Evolutionary conservation across 2,113 vertebrate species (phyloP).

Genomic region (Acrocephalus arundinaceus): DNA sequence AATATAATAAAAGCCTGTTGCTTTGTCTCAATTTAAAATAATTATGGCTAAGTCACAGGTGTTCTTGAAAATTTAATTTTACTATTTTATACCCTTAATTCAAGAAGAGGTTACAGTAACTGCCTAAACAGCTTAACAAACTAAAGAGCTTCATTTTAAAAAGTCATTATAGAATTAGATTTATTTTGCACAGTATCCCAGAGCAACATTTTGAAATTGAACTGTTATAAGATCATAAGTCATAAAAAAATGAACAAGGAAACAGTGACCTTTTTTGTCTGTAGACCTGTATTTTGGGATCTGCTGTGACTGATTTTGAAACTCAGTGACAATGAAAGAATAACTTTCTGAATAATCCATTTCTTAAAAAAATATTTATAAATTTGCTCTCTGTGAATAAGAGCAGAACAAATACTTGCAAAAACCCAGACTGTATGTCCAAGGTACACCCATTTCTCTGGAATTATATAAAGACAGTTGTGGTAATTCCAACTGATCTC

Average conservation of each 20-base stretch:
- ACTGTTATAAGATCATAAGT: background rate
- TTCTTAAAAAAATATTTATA: background rate
- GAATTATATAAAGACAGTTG: background rate
- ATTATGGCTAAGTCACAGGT: background rate
- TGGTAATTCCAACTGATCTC: background rate
- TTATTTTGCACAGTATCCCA: background rate
- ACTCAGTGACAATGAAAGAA: background rate
- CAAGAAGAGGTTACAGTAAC: background rate
- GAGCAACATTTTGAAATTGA: background rate
- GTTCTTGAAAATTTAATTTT: background rate
- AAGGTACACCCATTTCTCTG: background rate
- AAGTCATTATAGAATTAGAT: background rate
- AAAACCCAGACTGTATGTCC: background rate
- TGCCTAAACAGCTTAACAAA: background rate
- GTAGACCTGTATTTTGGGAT: background rate
- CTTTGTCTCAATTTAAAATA: conserved; percentile 15
- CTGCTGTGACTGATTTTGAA: background rate
- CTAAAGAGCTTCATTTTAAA: background rate
- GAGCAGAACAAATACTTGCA: background rate
- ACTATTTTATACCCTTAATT: background rate
- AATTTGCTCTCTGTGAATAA: background rate
- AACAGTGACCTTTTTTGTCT: background rate
- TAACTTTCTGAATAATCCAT: background rate
- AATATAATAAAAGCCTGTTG: conserved; percentile 11
- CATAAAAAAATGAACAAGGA: background rate